phyloP scores from a whole-genome alignment of 1,140 invertebrate genomes.

The Aporrectodea caliginosa region DNA sequence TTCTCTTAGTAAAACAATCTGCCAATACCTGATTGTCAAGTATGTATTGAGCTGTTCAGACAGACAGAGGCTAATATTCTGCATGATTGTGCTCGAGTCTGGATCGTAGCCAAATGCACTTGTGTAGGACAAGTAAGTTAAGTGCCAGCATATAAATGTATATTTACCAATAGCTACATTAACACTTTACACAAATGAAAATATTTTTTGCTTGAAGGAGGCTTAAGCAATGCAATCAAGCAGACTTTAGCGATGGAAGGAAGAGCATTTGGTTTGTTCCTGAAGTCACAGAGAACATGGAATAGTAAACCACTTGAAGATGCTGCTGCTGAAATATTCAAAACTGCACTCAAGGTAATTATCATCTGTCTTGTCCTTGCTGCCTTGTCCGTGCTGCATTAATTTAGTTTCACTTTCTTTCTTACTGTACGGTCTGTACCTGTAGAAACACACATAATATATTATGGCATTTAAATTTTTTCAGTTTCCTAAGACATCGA shows the following conservation, averaged over 20 bases:
- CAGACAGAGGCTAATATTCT: too few species aligned
- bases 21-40: neutral
- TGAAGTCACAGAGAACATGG: conserved; percentile 58
- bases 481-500: neutral
- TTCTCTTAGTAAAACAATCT: too few species aligned
- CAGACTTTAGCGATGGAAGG: conserved; percentile 53
- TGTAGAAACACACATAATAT: neutral
- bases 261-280: conserved; percentile 57
- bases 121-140: too few species aligned
- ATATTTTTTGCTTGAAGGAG: conserved; percentile 41
- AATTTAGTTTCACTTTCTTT: neutral
- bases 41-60: neutral
- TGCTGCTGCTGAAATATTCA: conserved; percentile 51
- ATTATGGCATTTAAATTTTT: neutral
- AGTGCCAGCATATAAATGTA: neutral
- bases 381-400: neutral
- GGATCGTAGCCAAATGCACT: too few species aligned
- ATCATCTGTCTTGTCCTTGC: neutral
- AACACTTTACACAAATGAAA: neutral
- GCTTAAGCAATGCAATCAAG: conserved; percentile 50
- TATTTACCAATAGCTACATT: neutral
- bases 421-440: too few species aligned
- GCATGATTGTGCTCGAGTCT: too few species aligned
- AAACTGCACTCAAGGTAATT: conserved; percentile 45
- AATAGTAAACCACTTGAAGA: conserved; percentile 56